Evolutionary conservation across 2,113 vertebrate species (phyloP).

Genomic region (Anarhynchus alexandrinus): DNA sequence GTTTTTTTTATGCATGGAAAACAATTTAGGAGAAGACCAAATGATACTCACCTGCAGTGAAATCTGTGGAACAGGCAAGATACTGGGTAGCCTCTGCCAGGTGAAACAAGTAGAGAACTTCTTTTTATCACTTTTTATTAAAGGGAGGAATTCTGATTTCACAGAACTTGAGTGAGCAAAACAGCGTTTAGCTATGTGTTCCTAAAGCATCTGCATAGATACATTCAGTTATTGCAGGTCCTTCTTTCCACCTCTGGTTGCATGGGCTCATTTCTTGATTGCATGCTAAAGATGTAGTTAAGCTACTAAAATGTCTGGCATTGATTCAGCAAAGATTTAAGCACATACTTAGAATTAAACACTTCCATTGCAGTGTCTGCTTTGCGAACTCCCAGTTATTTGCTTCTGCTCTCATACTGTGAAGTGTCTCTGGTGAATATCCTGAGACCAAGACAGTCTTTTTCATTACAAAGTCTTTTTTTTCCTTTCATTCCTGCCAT

Average conservation of each 20-base stretch:
- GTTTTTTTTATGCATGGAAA: not conserved
- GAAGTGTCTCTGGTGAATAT: constrained; percentile 2
- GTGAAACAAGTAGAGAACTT: not conserved
- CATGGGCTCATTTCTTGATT: not conserved
- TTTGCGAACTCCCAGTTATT: not conserved
- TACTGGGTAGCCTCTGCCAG: not conserved
- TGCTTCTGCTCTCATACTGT: constrained; percentile 9
- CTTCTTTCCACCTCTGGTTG: not conserved
- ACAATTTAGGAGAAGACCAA: not conserved
- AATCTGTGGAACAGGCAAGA: not conserved
- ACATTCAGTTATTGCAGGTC: not conserved
- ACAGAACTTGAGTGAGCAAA: not conserved
- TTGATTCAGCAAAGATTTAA: constrained; percentile 21
- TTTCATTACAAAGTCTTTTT: not conserved
- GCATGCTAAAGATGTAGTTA: not conserved
- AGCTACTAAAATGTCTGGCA: not conserved
- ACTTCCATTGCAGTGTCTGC: not conserved
- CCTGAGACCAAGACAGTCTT: not conserved
- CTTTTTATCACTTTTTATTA: not conserved
- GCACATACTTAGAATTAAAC: constrained; percentile 12
- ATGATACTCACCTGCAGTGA: not conserved
- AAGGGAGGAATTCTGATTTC: not conserved
- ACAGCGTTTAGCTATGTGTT: fast-evolving
- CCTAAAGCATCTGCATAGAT: not conserved
- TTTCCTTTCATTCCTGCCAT: not conserved